Evolutionary conservation across 2,888 invertebrate species (phyloP), one percentile per base, ranked within the genome.

Genomic region (Tenthredo livida): DNA sequence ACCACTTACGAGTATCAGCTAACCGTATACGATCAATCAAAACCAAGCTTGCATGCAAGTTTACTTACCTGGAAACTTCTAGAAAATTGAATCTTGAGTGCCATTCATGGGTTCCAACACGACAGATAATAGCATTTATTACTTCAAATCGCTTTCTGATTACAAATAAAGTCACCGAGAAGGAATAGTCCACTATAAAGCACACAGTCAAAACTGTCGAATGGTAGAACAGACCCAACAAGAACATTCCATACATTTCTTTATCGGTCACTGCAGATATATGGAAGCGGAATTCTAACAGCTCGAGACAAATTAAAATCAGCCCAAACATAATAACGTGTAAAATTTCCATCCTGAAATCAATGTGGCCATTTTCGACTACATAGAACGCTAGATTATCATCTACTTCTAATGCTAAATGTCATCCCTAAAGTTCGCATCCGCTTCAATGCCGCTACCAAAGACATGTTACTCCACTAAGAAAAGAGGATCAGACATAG

Each of bases 61-160:
- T n/a, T n/a, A 17, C 12, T 70, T 40, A 70, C 70, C 37, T 70
- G 70, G 37, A 40, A 70, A 70, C 37, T 33, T 33, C 70, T 70
- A n/a, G 9, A n/a, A n/a, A 6, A 29, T 70, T 70, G 5, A 12
- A 2, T 15, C 37, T 40, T 37, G 33, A 29, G 9, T 40, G 37
- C 7, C 15, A 37, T 7, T 40, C n/a, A 15, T 40, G n/a, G 37
- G 70, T 40, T 54, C 54, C 54, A 6, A 54, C 0, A n/a, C 70
- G 70, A 70, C 17, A 17, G 7, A 70, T 70, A 17, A 70, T 70
- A 7, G 6, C 17, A 29, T 70, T 70, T 70, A 70, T 37, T 37
- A 7, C 33, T 37, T 10, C n/a, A 5, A 70, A 70, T 33, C 70
- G 33, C 37, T 17, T n/a, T 37, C 3, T 40, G 37, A 70, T 70